phyloP scores from a whole-genome alignment of 2,888 invertebrate species.

The Mythimna pallens region DNA sequence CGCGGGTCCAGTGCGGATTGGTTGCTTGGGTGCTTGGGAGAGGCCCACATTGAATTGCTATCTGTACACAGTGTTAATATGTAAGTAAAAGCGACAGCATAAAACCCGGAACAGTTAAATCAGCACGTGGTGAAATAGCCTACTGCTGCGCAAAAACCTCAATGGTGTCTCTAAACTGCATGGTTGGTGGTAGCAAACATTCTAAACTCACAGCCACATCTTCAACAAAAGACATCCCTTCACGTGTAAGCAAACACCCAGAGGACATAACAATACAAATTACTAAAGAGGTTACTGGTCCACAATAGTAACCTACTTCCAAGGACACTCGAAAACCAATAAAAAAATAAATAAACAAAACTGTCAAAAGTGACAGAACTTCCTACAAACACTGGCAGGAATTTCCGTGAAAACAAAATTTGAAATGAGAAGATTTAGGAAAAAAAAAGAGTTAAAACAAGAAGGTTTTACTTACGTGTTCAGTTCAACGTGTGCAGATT shows the following conservation, averaged over 20 bases:
- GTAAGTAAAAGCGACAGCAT: not conserved
- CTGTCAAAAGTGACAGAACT: not conserved
- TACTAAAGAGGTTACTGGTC: constrained; percentile 46
- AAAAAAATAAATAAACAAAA: not conserved
- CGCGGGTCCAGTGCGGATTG: too few species aligned
- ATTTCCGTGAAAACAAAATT: constrained; percentile 1
- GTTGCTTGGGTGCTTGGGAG: not conserved
- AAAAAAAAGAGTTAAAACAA: constrained; percentile 24
- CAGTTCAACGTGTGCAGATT: constrained; percentile 63
- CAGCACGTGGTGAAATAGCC: not conserved
- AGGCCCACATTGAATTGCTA: too few species aligned
- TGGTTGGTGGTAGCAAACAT: not conserved
- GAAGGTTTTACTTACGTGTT: constrained; percentile 52
- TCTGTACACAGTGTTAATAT: not conserved
- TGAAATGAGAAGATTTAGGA: constrained; percentile 18
- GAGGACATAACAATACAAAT: constrained; percentile 44
- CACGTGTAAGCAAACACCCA: constrained; percentile 24
- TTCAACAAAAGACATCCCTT: constrained; percentile 25
- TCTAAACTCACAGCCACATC: not conserved
- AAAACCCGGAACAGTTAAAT: not conserved
- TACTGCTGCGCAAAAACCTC: not conserved
- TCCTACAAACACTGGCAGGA: not conserved
- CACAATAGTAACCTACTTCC: constrained; percentile 37
- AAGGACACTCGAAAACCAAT: constrained; percentile 4
- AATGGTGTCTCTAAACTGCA: not conserved